Percentiles rank a stretch among this genome's conserved stretches.
These are phyloP conservation scores for Chaetogeoica ovagalla DNA, from an alignment of 2,888 invertebrate genomes.

Conservation along the genomic window DNA sequence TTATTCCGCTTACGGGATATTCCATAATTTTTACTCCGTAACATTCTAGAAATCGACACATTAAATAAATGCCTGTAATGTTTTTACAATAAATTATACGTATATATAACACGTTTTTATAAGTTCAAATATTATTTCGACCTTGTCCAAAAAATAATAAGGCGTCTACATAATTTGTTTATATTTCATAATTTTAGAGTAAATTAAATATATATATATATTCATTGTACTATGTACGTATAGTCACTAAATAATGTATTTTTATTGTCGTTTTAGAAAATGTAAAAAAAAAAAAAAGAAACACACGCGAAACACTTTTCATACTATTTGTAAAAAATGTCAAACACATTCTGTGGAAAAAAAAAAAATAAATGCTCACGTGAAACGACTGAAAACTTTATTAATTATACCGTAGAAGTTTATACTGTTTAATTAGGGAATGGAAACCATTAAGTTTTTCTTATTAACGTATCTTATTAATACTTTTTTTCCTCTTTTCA, in stretches of 20 bases:
- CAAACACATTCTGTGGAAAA: neutral
- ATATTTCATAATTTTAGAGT: too few relatives aligned
- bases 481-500: conserved; percentile 3
- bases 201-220: too few relatives aligned
- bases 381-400: conserved; percentile 11
- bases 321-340: neutral
- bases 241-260: neutral
- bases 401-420: conserved; percentile 15
- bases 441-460: conserved; percentile 5
- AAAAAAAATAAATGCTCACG: conserved; percentile 2
- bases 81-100: too few relatives aligned
- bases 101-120: too few relatives aligned
- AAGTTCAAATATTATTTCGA: too few relatives aligned
- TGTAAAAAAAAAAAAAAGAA: neutral
- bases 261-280: neutral
- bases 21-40: too few relatives aligned
- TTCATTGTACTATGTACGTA: too few relatives aligned
- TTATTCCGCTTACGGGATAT: too few relatives aligned
- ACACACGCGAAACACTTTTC: neutral
- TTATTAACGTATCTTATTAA: conserved; percentile 18
- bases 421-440: conserved; percentile 16
- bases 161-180: too few relatives aligned
- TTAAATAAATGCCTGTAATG: too few relatives aligned
- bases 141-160: too few relatives aligned
- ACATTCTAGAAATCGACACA: too few relatives aligned